Conservation (phyloP, 2,888 invertebrate species). For the Spilosoma lubricipeda region DNA sequence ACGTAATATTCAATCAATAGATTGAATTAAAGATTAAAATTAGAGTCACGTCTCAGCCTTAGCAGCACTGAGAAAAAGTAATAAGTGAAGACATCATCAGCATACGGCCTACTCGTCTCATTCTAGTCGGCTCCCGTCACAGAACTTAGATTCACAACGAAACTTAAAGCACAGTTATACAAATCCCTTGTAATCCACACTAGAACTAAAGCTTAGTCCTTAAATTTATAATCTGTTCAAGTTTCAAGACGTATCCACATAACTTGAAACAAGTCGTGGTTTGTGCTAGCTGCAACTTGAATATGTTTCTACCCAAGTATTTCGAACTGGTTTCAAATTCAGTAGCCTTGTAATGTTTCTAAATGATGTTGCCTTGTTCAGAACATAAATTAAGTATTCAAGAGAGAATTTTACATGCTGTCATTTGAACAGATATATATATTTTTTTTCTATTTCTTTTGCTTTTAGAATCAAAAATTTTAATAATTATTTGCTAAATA, state of each 20-base stretch:
- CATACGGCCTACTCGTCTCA: not conserved
- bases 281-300: conserved; percentile 1
- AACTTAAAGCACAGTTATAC: not conserved
- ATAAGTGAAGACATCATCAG: too few relatives aligned
- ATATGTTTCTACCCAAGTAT: not conserved
- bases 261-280: conserved; percentile 10
- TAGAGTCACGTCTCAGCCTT: too few relatives aligned
- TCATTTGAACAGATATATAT: not conserved
- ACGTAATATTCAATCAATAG: too few relatives aligned
- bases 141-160: not conserved
- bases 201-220: not conserved
- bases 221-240: not conserved
- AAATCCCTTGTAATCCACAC: not conserved
- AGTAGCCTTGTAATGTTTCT: too few relatives aligned
- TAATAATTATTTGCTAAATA: too few relatives aligned
- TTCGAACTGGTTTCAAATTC: not conserved
- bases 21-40: too few relatives aligned
- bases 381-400: not conserved
- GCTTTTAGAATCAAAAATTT: too few relatives aligned
- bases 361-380: too few relatives aligned
- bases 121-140: not conserved
- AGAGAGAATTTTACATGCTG: not conserved
- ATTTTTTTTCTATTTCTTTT: not conserved
- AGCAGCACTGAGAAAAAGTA: too few relatives aligned
- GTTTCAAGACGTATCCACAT: not conserved